Evolutionary conservation across 2,888 invertebrate species (phyloP).

Genomic region (Ichneumoninae sp.): DNA sequence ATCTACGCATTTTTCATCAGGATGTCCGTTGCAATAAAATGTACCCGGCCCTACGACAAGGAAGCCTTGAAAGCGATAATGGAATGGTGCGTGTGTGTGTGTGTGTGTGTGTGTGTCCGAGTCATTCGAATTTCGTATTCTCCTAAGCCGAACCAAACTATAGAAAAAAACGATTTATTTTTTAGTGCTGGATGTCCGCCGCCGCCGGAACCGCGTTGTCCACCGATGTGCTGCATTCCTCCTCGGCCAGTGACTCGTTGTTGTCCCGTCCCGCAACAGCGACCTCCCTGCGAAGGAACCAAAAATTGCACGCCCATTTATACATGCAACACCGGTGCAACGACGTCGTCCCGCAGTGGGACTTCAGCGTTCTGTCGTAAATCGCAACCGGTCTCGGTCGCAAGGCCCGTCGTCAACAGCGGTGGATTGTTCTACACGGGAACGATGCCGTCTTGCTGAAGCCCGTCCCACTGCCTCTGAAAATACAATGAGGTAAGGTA

Average conservation of each 20-base stretch:
- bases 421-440: conserved; percentile 73
- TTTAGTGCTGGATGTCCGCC: conserved; percentile 69
- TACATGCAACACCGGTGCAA: not conserved
- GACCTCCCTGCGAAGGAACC: conserved; percentile 5
- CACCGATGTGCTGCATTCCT: conserved; percentile 65
- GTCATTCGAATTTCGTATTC: not conserved
- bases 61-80: conserved; percentile 63
- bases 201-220: conserved; percentile 68
- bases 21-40: conserved; percentile 71
- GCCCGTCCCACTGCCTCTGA: not conserved
- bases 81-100: conserved; percentile 61
- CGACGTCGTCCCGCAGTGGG: not conserved
- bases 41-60: conserved; percentile 65
- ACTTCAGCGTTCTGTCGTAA: not conserved
- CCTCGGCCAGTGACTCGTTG: conserved; percentile 57
- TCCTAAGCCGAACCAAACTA: no score
- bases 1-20: not conserved
- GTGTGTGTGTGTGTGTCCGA: not conserved
- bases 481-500: not conserved
- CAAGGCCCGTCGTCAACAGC: conserved; percentile 64
- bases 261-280: conserved; percentile 42
- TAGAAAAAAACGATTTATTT: conserved; percentile 11
- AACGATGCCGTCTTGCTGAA: conserved; percentile 54
- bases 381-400: conserved; percentile 52
- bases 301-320: not conserved